phyloP scores from a whole-genome alignment of 53 echinoderm and acorn worm species.

The Zoroaster sp. region DNA sequence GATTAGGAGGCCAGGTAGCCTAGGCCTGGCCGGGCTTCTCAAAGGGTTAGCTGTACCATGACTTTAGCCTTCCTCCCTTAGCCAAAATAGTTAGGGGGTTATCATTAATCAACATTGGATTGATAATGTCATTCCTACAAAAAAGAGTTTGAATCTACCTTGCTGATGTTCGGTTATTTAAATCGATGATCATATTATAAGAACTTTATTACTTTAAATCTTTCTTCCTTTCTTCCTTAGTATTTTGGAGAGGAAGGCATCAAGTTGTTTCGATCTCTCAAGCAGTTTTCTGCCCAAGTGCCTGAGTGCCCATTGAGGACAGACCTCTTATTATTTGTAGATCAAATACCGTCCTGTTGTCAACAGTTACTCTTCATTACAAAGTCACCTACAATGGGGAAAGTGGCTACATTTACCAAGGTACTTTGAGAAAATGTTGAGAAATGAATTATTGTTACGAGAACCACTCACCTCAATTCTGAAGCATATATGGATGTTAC shows the following conservation, averaged over 20 bases:
- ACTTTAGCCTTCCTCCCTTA: too few relatives aligned
- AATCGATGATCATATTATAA: neutral
- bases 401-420: slow-evolving; percentile 92
- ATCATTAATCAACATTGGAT: too few relatives aligned
- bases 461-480: too few relatives aligned
- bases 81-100: too few relatives aligned
- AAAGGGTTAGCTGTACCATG: too few relatives aligned
- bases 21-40: too few relatives aligned
- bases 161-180: neutral
- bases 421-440: slow-evolving; percentile 40
- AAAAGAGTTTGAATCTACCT: too few relatives aligned
- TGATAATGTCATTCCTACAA: too few relatives aligned
- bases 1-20: too few relatives aligned
- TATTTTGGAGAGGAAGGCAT: slow-evolving; percentile 98
- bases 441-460: too few relatives aligned
- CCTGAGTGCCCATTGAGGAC: slow-evolving; percentile 78
- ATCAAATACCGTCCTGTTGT: slow-evolving; percentile 86
- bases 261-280: slow-evolving; percentile 85
- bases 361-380: slow-evolving; percentile 96
- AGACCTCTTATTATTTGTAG: slow-evolving; percentile 73
- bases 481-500: too few relatives aligned
- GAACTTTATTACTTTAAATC: neutral
- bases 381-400: slow-evolving; percentile 84
- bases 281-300: slow-evolving; percentile 76
- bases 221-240: slow-evolving; percentile 13